These are phyloP conservation scores for Sturnira hondurensis DNA, from an alignment of 2,113 vertebrate species.

Conservation along the genomic window DNA sequence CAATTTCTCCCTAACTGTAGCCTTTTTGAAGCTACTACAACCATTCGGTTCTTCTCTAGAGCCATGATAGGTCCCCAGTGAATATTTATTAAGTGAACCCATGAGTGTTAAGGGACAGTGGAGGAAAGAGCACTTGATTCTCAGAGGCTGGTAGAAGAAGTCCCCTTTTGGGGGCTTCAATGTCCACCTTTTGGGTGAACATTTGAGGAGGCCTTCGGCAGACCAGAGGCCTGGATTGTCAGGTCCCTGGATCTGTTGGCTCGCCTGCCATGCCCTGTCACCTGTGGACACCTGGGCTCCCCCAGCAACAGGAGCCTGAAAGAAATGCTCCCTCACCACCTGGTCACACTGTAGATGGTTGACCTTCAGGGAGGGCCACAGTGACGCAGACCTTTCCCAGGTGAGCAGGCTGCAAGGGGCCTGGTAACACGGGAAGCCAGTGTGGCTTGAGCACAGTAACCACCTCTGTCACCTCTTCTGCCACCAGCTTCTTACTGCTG, in stretches of 20 bases:
- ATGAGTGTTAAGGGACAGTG: background rate
- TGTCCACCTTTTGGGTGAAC: background rate
- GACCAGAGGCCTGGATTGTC: background rate
- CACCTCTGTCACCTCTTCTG: background rate
- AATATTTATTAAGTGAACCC: background rate
- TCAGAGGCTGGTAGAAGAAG: background rate
- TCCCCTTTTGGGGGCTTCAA: too few species aligned
- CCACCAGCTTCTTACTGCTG: background rate
- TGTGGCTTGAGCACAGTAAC: too few species aligned
- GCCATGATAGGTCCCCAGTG: background rate
- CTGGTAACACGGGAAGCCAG: background rate
- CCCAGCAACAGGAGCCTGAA: background rate
- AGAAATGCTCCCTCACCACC: too few species aligned
- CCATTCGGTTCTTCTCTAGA: background rate
- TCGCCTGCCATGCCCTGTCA: too few species aligned
- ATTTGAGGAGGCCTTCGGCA: background rate
- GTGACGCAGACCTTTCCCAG: background rate
- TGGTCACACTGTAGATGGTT: background rate
- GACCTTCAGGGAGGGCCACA: rapidly evolving
- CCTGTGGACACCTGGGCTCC: background rate
- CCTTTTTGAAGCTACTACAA: background rate
- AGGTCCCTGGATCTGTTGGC: background rate
- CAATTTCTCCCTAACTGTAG: background rate
- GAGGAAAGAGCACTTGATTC: background rate
- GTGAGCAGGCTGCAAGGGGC: background rate